These are phyloP conservation scores for Philhelius pedissequus DNA, from an alignment of 2,888 invertebrate species.

Conservation along the genomic window DNA sequence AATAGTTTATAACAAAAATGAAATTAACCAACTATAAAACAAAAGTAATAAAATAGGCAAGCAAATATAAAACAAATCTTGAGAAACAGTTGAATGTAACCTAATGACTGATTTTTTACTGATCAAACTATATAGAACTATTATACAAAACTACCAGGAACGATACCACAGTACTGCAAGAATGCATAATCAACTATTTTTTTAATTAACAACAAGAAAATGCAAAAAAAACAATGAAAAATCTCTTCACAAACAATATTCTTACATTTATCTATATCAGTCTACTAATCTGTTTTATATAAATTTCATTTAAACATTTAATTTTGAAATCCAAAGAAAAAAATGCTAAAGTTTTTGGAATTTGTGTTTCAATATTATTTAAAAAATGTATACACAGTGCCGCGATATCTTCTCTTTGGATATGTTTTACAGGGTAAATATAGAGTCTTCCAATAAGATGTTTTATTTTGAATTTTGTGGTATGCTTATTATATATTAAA, in stretches of 20 bases:
- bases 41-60: slow-evolving; percentile 17
- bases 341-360: background rate
- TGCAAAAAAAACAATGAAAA: background rate
- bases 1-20: slow-evolving; percentile 20
- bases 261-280: background rate
- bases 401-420: too few species aligned
- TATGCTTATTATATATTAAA: too few species aligned
- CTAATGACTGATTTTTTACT: slow-evolving; percentile 70
- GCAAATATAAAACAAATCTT: slow-evolving; percentile 34
- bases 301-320: background rate
- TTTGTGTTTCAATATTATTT: background rate
- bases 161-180: slow-evolving; percentile 64
- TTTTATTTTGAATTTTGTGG: too few species aligned
- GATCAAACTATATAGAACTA: slow-evolving; percentile 62
- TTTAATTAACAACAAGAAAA: slow-evolving; percentile 39
- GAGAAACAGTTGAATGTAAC: slow-evolving; percentile 65
- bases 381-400: too few species aligned
- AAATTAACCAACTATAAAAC: background rate
- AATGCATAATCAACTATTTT: slow-evolving; percentile 66
- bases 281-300: background rate
- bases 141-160: slow-evolving; percentile 62
- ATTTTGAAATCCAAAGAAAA: background rate
- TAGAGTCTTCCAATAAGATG: too few species aligned
- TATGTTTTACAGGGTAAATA: too few species aligned
- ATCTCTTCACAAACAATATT: background rate